A percentile compares a stretch with the other conserved stretches of the same genome.
phyloP scores from a whole-genome alignment of 2,113 vertebrate species.

The Gnathonemus longibarbis region DNA sequence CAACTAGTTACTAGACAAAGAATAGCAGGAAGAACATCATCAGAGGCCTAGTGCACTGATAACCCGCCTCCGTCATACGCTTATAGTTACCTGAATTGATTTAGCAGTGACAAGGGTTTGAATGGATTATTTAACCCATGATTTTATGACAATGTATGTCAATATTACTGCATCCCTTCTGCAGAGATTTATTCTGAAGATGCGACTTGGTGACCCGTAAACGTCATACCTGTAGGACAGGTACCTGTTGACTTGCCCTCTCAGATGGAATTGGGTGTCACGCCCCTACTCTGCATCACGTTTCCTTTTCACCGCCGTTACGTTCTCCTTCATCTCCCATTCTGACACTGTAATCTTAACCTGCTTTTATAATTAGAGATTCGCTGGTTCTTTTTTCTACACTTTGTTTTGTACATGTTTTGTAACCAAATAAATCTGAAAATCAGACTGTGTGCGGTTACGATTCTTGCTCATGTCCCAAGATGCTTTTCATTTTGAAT shows the following conservation, averaged over 20 bases:
- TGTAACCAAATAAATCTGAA: conserved; percentile 54
- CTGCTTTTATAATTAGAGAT: conserved; percentile 42
- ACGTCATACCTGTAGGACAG: not conserved
- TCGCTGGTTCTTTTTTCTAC: conserved; percentile 50
- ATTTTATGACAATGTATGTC: conserved; percentile 12
- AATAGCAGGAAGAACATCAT: not conserved
- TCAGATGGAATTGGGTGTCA: not conserved
- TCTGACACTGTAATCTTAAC: not conserved
- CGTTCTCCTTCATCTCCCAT: conserved; percentile 40
- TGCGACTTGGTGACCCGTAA: not conserved
- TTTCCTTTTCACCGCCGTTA: conserved; percentile 28
- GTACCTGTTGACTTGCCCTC: not conserved
- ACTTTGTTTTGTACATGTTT: conserved; percentile 64
- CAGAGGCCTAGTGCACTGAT: not conserved
- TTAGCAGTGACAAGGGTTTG: conserved; percentile 2
- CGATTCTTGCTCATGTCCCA: not conserved
- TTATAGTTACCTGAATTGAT: not conserved
- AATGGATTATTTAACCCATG: not conserved
- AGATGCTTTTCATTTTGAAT: not conserved
- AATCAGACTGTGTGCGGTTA: conserved; percentile 7
- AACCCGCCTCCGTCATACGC: not conserved
- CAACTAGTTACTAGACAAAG: not conserved
- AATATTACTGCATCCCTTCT: conserved; percentile 14
- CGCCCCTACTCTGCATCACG: not conserved
- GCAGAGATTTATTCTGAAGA: not conserved